Base-by-base conservation (phyloP, 2,113 vertebrate species). In the Semnornis frantzii region DNA sequence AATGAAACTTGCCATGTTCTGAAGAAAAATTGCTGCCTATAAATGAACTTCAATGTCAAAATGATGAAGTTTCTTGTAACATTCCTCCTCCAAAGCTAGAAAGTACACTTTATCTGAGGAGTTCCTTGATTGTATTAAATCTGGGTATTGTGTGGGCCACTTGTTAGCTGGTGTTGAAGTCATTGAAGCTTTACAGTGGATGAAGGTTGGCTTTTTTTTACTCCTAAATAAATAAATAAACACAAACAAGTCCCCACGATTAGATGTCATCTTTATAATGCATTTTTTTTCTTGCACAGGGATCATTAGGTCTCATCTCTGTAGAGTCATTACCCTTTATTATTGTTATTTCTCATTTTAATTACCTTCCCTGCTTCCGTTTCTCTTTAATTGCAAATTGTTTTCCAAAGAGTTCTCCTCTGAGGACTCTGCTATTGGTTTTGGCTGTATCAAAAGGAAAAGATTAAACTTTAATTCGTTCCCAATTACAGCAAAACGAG, bases 381-480 rank as follows among this genome's bases (percentile, higher is more conserved):
- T 94, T 75, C 73, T 88, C n/a, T 75, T 95, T 90, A 93, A 92
- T 75, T 94, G 85, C 48, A 85, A 68, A 91, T 81, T 89, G 34
- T 93, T 94, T 95, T 76, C 86, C 74, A 52, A 75, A 86, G 50
- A 73, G 30, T 37, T 87, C 92, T 55, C 59, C 89, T 87, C 50
- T 63, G 70, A 92, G 94, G 77, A 33, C 54, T 68, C 44, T 28
- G 5, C 1, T 28, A 50, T 46, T 90, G 80, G 20, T 79, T 95
- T 86, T 89, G 73, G 59, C 59, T 79, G 24, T 31, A 84, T 46
- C 44, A 70, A 83, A 77, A 78, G 57, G 31, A 48, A 86, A 73
- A 44, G 44, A 94, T 95, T 95, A 84, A 94, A 90, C 50, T 79
- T 70, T 93, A 93, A 90, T 93, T 95, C 70, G 93, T 72, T 84